These are phyloP conservation scores for Hucho hucho DNA, from an alignment of 2,113 vertebrate species.

Conservation along the genomic window DNA sequence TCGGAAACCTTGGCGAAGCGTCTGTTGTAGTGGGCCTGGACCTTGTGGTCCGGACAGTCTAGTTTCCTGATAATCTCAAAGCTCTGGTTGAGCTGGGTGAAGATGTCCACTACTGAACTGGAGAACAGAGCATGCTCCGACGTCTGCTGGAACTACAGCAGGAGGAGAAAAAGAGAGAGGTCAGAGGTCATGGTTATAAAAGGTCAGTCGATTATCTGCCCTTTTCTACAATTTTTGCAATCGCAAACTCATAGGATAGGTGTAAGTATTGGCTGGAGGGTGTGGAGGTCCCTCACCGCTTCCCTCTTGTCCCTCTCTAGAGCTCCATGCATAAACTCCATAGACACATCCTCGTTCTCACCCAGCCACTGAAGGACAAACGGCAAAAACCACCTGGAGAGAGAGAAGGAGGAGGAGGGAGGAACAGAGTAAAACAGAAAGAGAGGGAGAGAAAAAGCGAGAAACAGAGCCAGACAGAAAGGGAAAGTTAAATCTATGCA, in stretches of 20 bases:
- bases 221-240: no score
- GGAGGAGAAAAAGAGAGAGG: conserved; percentile 1
- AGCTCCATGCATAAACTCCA: conserved; percentile 93
- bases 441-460: background rate
- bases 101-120: conserved; percentile 97
- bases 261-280: background rate
- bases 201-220: background rate
- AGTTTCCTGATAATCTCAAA: conserved; percentile 97
- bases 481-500: background rate
- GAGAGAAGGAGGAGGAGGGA: background rate
- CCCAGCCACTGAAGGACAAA: conserved; percentile 95
- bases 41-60: conserved; percentile 88
- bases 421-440: background rate
- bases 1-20: conserved; percentile 89
- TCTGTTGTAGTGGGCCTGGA: conserved; percentile 86
- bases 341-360: conserved; percentile 95
- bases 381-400: conserved; percentile 89
- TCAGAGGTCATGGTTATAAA: background rate
- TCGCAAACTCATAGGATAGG: no score
- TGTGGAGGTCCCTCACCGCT: conserved; percentile 78
- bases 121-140: conserved; percentile 97
- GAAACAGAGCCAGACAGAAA: background rate
- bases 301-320: conserved; percentile 97
- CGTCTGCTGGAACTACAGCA: conserved; percentile 89
- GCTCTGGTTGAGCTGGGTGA: conserved; percentile 98